Conservation (phyloP, 2,888 invertebrate species). For the Altica lythri region DNA sequence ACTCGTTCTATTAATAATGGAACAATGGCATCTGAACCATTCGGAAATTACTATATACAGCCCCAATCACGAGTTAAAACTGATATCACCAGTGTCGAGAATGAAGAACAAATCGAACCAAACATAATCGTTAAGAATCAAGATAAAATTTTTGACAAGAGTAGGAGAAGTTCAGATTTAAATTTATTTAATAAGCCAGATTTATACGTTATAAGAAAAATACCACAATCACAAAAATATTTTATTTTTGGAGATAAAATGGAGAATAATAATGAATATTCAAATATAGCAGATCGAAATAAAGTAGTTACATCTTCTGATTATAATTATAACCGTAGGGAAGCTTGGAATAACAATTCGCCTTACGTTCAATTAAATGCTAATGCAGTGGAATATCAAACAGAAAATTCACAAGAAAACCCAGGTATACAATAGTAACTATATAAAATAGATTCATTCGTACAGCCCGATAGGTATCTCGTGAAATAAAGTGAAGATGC, state of each 20-base stretch:
- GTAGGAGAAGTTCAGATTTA: not conserved
- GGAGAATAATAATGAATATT: too few relatives aligned
- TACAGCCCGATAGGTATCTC: too few relatives aligned
- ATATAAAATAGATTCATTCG: too few relatives aligned
- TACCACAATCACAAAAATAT: not conserved
- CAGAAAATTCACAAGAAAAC: too few relatives aligned
- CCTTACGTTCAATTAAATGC: too few relatives aligned
- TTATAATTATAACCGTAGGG: too few relatives aligned
- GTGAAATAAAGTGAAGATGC: too few relatives aligned
- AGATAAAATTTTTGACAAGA: not conserved
- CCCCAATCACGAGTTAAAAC: slow-evolving; percentile 2
- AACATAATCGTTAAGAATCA: slow-evolving; percentile 4
- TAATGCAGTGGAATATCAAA: too few relatives aligned
- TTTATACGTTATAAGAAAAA: slow-evolving; percentile 3
- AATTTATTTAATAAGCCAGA: slow-evolving; percentile 1
- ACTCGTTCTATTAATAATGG: slow-evolving; percentile 3
- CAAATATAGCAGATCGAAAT: too few relatives aligned
- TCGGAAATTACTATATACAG: slow-evolving; percentile 1
- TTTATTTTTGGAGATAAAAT: slow-evolving; percentile 1
- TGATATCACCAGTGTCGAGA: not conserved
- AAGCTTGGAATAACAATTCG: too few relatives aligned
- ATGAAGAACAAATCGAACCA: not conserved
- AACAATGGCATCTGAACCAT: slow-evolving; percentile 1
- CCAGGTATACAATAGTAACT: too few relatives aligned
- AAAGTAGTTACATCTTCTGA: too few relatives aligned